Percentiles rank a stretch among this genome's conserved stretches.
Conservation (phyloP, 1,140 invertebrate genomes). For the Microplitis mediator region DNA sequence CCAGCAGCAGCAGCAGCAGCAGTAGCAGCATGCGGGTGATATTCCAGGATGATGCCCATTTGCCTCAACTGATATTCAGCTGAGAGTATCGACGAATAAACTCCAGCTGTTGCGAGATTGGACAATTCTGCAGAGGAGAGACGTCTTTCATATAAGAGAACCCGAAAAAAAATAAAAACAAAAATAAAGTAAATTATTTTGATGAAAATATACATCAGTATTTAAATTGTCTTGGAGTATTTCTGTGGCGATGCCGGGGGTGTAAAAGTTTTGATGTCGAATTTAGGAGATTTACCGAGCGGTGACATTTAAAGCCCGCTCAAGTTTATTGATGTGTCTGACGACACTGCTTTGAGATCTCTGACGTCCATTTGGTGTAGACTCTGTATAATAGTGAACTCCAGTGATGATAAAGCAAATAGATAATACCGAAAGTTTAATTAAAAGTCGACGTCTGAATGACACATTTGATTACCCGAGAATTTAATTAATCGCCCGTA, state of each 20-base stretch:
- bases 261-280: too few species aligned
- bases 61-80: conserved; percentile 17
- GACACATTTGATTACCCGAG: conserved; percentile 64
- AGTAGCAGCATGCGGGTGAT: conserved; percentile 16
- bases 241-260: too few species aligned
- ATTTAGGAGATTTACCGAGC: too few species aligned
- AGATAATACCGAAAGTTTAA: conserved; percentile 64
- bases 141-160: neutral
- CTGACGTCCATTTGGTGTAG: neutral
- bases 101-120: neutral
- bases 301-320: too few species aligned
- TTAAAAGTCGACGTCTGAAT: conserved; percentile 63
- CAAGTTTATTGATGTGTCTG: too few species aligned
- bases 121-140: neutral
- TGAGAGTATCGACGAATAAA: conserved; percentile 9
- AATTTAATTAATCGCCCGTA: conserved; percentile 63
- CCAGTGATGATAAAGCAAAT: conserved; percentile 63
- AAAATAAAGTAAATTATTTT: neutral
- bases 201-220: too few species aligned
- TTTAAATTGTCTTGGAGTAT: too few species aligned
- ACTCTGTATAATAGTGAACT: conserved; percentile 10
- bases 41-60: conserved; percentile 37
- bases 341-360: too few species aligned
- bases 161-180: neutral
- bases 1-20: too few species aligned